These are phyloP conservation scores for Drosophila histrio DNA, from an alignment of 2,888 invertebrate species.

Conservation along the genomic window DNA sequence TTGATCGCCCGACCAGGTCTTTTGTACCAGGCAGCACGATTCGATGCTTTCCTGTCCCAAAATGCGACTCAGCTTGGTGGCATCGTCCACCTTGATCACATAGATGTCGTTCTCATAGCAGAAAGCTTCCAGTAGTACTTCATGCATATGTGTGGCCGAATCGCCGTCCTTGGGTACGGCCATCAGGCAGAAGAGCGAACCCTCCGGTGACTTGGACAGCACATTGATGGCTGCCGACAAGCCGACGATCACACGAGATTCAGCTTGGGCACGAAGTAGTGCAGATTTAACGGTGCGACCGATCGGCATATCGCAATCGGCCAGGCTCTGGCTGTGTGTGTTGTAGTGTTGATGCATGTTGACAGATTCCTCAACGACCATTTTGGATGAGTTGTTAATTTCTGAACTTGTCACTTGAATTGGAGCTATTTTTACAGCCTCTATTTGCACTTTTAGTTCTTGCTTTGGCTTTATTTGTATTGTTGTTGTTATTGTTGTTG, in stretches of 20 bases:
- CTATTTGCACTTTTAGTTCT: constrained; percentile 56
- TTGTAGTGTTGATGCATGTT: constrained; percentile 69
- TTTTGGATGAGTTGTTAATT: constrained; percentile 61
- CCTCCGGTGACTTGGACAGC: constrained; percentile 84
- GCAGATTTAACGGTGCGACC: constrained; percentile 82
- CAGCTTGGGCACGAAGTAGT: constrained; percentile 81
- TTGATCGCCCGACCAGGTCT: constrained; percentile 82
- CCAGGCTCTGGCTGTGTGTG: constrained; percentile 41
- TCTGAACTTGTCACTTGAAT: constrained; percentile 44
- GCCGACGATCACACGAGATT: constrained; percentile 83
- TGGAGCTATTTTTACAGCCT: constrained; percentile 53
- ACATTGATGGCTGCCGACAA: constrained; percentile 82
- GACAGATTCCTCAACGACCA: constrained; percentile 79
- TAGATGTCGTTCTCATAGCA: constrained; percentile 92
- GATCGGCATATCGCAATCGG: constrained; percentile 77
- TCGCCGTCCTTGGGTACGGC: constrained; percentile 89
- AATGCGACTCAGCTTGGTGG: constrained; percentile 84
- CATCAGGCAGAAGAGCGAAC: constrained; percentile 89
- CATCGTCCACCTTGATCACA: constrained; percentile 88
- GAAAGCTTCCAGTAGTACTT: constrained; percentile 90
- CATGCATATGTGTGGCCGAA: constrained; percentile 91
- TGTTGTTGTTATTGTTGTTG: constrained; percentile 4
- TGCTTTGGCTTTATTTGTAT: constrained; percentile 29
- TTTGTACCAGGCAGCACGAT: constrained; percentile 84
- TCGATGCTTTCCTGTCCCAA: constrained; percentile 86